Percentiles rank a stretch among this genome's conserved stretches.
phyloP scores from a whole-genome alignment of 2,888 invertebrate species.

The Cremastobaeus sp. region DNA sequence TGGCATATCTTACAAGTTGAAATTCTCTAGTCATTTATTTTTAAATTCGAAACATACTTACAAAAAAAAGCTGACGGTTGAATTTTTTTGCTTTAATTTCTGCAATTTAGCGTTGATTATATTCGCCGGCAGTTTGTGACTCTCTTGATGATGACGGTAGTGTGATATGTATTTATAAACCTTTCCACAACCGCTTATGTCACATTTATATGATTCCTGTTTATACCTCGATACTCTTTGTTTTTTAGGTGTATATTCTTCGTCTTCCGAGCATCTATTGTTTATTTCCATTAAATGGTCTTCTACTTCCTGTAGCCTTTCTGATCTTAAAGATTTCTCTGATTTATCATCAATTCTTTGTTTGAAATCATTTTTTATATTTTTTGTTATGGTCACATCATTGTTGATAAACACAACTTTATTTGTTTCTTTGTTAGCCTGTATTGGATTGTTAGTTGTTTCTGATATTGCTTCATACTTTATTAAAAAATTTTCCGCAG shows the following conservation, averaged over 20 bases:
- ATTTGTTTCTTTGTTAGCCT: slow-evolving; percentile 66
- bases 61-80: slow-evolving; percentile 76
- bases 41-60: slow-evolving; percentile 63
- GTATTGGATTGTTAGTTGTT: slow-evolving; percentile 61
- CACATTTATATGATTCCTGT: slow-evolving; percentile 76
- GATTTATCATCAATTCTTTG: slow-evolving; percentile 74
- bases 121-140: slow-evolving; percentile 72
- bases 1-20: background rate
- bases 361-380: slow-evolving; percentile 66
- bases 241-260: slow-evolving; percentile 77
- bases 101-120: slow-evolving; percentile 65
- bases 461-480: slow-evolving; percentile 67
- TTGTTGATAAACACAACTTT: slow-evolving; percentile 72
- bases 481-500: slow-evolving; percentile 71
- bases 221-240: slow-evolving; percentile 76
- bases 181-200: slow-evolving; percentile 75
- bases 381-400: slow-evolving; percentile 74
- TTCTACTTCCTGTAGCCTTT: slow-evolving; percentile 69
- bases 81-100: slow-evolving; percentile 72
- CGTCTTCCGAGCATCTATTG: slow-evolving; percentile 74
- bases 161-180: slow-evolving; percentile 77
- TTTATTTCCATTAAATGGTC: slow-evolving; percentile 66
- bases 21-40: background rate
- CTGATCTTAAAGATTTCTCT: slow-evolving; percentile 72
- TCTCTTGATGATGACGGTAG: slow-evolving; percentile 77